Conservation (phyloP, 1,140 invertebrate genomes). For the Muscidifurax raptorellus region DNA sequence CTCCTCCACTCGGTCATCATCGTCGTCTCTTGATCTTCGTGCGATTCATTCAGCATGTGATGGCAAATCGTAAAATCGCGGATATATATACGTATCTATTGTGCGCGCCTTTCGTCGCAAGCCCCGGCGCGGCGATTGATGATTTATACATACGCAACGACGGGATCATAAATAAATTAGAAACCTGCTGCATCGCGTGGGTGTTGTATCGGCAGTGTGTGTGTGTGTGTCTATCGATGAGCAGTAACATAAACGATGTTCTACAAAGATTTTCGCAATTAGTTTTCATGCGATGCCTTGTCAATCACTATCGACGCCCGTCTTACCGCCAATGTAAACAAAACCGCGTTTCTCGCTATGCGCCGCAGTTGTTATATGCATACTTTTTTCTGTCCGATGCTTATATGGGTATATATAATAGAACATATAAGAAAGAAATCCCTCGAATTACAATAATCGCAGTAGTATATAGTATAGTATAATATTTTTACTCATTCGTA, state of each 20-base stretch:
- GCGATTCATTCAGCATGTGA: constrained; percentile 9
- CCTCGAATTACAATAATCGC: background rate
- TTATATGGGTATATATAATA: too few species aligned
- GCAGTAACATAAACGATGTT: background rate
- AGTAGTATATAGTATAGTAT: too few species aligned
- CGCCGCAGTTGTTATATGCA: too few species aligned
- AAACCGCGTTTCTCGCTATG: background rate
- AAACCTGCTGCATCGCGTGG: background rate
- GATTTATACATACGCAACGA: constrained; percentile 15
- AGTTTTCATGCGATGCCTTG: background rate
- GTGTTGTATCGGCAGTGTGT: background rate
- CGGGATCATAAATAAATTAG: constrained; percentile 46
- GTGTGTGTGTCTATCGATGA: background rate
- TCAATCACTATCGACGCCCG: background rate
- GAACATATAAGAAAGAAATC: too few species aligned
- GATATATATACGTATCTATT: background rate
- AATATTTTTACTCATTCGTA: too few species aligned
- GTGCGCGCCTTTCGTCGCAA: background rate
- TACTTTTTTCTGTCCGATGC: too few species aligned
- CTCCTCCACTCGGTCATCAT: background rate
- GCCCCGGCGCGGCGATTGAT: background rate
- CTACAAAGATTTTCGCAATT: constrained; percentile 12
- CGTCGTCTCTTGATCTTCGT: constrained; percentile 31
- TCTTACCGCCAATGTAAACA: background rate
- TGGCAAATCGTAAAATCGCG: constrained; percentile 20